phyloP scores from a whole-genome alignment of 1,140 invertebrate genomes.

The Kradibia gibbosae region DNA sequence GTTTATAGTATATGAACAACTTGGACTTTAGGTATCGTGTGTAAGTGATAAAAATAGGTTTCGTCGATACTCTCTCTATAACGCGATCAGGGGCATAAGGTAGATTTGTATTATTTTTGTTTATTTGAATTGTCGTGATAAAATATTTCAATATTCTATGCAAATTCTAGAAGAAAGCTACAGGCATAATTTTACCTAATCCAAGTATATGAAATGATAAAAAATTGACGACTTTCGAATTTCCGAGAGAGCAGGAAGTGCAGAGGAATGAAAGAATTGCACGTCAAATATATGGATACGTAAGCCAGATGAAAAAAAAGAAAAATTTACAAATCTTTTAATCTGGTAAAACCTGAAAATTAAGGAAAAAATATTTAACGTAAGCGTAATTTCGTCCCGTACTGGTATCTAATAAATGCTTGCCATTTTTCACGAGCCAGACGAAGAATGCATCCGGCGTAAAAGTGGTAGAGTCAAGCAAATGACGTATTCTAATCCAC shows the following conservation, averaged over 20 bases:
- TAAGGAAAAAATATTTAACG: neutral
- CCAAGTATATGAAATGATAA: neutral
- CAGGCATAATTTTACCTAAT: neutral
- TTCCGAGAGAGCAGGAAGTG: neutral
- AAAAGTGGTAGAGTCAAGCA: neutral
- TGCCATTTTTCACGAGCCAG: neutral
- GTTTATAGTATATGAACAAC: neutral
- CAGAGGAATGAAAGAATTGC: neutral
- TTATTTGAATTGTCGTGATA: neutral
- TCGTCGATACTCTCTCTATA: neutral
- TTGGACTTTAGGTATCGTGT: neutral
- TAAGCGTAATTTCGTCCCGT: neutral
- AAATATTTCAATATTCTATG: neutral
- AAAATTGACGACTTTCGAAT: neutral
- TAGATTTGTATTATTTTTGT: neutral
- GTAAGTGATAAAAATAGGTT: neutral
- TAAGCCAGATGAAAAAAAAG: neutral
- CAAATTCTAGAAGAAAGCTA: neutral
- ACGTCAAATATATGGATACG: neutral
- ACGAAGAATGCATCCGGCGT: neutral
- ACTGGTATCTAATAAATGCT: neutral
- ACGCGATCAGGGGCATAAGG: neutral
- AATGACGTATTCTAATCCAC: neutral
- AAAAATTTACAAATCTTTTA: neutral
- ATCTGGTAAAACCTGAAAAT: neutral